Base-by-base conservation (phyloP, 1,140 invertebrate species). In the Alviniconcha marisindica region DNA sequence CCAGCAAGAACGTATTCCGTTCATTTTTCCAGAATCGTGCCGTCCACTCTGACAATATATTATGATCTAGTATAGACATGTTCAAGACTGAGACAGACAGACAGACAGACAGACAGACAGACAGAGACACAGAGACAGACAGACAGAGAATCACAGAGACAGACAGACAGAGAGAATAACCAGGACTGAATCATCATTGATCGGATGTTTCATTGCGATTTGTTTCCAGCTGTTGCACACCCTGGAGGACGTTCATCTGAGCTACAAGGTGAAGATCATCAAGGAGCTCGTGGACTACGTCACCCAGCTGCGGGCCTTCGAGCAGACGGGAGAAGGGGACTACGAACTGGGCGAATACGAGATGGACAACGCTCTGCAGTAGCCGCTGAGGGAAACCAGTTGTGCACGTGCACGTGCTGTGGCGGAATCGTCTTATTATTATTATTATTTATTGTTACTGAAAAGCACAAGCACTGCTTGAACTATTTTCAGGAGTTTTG, bases 271-370 rank as follows among this genome's bases (percentile, higher is more conserved):
- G 24, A 80, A 80, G 60, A 18, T 66, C 15, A 69, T 80, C 78
- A 80, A 80, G 38, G 40, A 80, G 31, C 54, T 80, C 33, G 40
- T 38, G 12, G 78, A 80, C 60, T 44, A 66, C 31, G 38, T 80
- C 40, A 63, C 36, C 54, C 54, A 80, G 33, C 60, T 80, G 56
- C 54, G 78, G 5, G n/a, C 78, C 7, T 80, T 80, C 24, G 7
- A 66, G 14, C 12, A 54, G 15, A 80, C 56, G 2, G 78, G 78
- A n/a, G 2, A 66, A 18, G 77, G 48, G 0, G 78, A 80, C 56
- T 80, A 80, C 38, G 33, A 63, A 21, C 60, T 80, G 36, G 78
- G 78, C 40, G 78, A 80, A 60, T 80, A 80, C 40, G 78, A 80
- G 18, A 14, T 80, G n/a, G 78, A 80, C 24, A 69, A 40, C n/a